phyloP scores from a whole-genome alignment of 2,888 invertebrate genomes.

The Phyto melanocephala region DNA sequence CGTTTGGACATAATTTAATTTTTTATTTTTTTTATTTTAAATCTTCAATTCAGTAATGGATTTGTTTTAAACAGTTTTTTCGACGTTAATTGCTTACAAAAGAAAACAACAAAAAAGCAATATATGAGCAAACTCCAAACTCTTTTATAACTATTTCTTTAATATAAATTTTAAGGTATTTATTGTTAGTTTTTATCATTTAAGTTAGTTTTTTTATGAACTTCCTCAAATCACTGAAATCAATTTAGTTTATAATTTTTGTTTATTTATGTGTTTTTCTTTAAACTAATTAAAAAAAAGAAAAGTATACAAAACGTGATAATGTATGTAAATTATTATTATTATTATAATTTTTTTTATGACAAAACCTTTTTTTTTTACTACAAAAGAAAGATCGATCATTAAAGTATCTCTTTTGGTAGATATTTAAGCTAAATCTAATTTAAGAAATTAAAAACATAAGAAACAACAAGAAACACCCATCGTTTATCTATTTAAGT shows the following conservation, averaged over 20 bases:
- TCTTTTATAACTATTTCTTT: not conserved
- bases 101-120: not conserved
- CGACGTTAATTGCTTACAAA: too few relatives aligned
- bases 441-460: slow-evolving; percentile 5
- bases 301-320: slow-evolving; percentile 18
- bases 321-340: slow-evolving; percentile 1
- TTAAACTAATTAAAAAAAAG: not conserved
- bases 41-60: not conserved
- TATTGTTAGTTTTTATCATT: too few relatives aligned
- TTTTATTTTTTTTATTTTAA: slow-evolving; percentile 10
- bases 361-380: not conserved
- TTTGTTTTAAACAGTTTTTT: not conserved
- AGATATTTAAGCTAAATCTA: slow-evolving; percentile 26
- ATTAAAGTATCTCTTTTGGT: not conserved
- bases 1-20: slow-evolving; percentile 58
- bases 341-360: slow-evolving; percentile 13
- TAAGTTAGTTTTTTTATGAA: too few relatives aligned
- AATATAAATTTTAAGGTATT: slow-evolving; percentile 3
- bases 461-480: slow-evolving; percentile 32
- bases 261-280: not conserved
- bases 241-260: not conserved
- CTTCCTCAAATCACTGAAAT: too few relatives aligned
- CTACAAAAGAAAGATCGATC: not conserved
- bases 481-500: slow-evolving; percentile 63
- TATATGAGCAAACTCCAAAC: not conserved